Percentiles rank a stretch among this genome's conserved stretches.
These are phyloP conservation scores for Elymnias hypermnestra DNA, from an alignment of 1,140 invertebrate genomes.

Conservation along the genomic window DNA sequence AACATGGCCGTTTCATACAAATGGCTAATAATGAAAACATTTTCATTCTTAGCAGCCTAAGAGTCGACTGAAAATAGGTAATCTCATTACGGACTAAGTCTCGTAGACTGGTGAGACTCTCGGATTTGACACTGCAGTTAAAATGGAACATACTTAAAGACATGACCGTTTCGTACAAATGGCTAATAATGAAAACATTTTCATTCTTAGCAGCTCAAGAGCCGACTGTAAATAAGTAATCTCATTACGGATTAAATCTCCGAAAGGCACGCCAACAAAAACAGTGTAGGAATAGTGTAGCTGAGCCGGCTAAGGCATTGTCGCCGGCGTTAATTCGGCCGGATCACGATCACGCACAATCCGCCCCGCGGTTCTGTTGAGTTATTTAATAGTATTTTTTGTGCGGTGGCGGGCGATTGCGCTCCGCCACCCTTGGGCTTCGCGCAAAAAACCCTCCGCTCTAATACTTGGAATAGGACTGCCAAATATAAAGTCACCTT, in stretches of 20 bases:
- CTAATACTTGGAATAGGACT: conserved; percentile 40
- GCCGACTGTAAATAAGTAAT: conserved; percentile 19
- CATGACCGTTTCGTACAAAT: background rate
- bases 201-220: conserved; percentile 1
- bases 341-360: conserved; percentile 65
- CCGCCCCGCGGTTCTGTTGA: conserved; percentile 69
- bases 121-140: too few species aligned
- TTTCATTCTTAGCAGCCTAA: conserved; percentile 1
- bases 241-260: conserved; percentile 29
- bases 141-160: too few species aligned
- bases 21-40: background rate
- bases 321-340: conserved; percentile 63
- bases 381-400: conserved; percentile 75
- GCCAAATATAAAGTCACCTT: background rate
- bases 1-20: background rate
- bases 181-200: background rate
- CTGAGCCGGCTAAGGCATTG: conserved; percentile 37
- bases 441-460: conserved; percentile 70
- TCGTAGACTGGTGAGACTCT: too few species aligned
- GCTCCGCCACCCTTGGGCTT: conserved; percentile 66
- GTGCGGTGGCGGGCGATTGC: conserved; percentile 64
- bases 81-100: conserved; percentile 30
- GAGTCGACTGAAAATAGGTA: conserved; percentile 15
- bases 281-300: conserved; percentile 31
- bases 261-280: conserved; percentile 24